Percentiles rank a stretch among this genome's conserved stretches.
phyloP scores from a whole-genome alignment of 2,797 vertebrate genomes.

The Peromyscus aztecus region DNA sequence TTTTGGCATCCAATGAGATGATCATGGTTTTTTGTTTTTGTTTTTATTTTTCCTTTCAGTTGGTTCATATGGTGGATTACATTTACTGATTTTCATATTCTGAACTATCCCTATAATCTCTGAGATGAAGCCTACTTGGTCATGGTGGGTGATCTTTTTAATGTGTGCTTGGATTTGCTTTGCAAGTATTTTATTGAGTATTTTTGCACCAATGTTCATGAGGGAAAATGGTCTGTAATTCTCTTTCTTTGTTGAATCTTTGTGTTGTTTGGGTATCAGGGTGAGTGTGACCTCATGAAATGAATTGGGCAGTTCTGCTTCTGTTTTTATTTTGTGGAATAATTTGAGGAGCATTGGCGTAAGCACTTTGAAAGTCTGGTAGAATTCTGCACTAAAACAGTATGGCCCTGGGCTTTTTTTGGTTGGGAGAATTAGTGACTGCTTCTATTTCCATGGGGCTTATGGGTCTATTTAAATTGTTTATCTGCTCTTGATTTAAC shows the following conservation, averaged over 20 bases:
- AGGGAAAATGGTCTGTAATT: neutral
- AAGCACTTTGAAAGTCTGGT: neutral
- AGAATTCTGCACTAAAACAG: neutral
- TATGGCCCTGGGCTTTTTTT: neutral
- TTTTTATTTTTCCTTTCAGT: neutral
- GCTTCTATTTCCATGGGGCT: neutral
- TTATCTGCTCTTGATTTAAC: neutral
- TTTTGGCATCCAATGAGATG: neutral
- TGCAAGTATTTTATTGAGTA: neutral
- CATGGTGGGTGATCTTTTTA: neutral
- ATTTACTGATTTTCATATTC: neutral
- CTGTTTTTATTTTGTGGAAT: neutral
- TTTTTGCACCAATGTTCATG: neutral
- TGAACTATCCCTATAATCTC: neutral
- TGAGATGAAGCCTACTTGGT: neutral
- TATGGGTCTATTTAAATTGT: neutral
- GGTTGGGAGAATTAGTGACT: neutral
- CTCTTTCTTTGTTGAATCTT: neutral
- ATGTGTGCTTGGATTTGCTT: neutral
- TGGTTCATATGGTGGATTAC: neutral
- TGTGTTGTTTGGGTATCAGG: neutral
- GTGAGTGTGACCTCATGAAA: neutral
- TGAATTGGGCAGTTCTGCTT: neutral
- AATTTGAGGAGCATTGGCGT: neutral
- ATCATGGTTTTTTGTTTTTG: neutral